A percentile compares a stretch with the other conserved stretches of the same genome.
These are phyloP conservation scores for Acleris laterana DNA, from an alignment of 2,888 invertebrate species.

Conservation along the genomic window DNA sequence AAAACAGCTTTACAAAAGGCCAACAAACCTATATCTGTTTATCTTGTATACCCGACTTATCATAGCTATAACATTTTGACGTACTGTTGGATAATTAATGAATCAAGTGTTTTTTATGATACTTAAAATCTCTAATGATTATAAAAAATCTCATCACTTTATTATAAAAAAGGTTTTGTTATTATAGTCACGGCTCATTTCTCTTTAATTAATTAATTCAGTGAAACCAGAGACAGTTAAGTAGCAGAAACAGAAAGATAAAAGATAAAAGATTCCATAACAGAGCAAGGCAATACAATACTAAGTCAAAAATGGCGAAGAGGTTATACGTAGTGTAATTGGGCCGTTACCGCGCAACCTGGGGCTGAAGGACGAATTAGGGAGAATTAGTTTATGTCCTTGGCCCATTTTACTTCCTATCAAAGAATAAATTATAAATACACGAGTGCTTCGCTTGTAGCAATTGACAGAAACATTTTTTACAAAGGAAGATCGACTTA, in stretches of 20 bases:
- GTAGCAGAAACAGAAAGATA: not conserved
- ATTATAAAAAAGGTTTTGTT: conserved; percentile 1
- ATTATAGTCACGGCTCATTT: not conserved
- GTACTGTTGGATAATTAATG: not conserved
- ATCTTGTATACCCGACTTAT: conserved; percentile 9
- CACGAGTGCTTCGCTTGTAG: conserved; percentile 2
- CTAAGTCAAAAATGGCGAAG: no score
- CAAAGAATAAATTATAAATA: conserved; percentile 4
- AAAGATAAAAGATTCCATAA: not conserved
- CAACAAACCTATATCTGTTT: conserved; percentile 34
- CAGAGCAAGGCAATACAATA: no score
- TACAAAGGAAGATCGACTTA: not conserved
- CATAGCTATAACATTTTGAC: not conserved
- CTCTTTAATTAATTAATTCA: conserved; percentile 1
- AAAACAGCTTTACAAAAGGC: conserved; percentile 40
- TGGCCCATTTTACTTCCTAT: conserved; percentile 5
- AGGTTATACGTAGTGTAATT: no score
- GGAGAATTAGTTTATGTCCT: conserved; percentile 9
- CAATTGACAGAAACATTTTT: conserved; percentile 1
- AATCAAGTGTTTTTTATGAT: not conserved
- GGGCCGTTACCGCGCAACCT: not conserved
- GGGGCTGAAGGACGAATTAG: conserved; percentile 1
- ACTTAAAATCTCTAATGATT: not conserved
- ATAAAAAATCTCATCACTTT: not conserved
- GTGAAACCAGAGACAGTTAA: not conserved